A percentile compares a stretch with the other conserved stretches of the same genome.
Evolutionary conservation across 1,140 invertebrate species (phyloP).

Genomic region (Pogonognathellus flavescens): DNA sequence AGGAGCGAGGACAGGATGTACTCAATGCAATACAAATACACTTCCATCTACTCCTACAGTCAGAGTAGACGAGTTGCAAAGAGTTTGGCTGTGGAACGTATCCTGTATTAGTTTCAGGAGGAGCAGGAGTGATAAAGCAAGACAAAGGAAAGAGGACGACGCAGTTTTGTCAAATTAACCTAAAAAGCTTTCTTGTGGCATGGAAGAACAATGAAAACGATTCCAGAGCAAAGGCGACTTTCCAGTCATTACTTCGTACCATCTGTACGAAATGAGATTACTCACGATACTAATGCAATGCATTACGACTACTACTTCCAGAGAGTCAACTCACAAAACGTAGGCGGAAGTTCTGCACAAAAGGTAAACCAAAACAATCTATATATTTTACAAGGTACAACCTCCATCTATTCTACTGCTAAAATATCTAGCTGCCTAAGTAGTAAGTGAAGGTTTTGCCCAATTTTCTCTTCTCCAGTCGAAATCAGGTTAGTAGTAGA

Average conservation of each 20-base stretch:
- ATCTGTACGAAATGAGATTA: not conserved
- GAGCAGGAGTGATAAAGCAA: not conserved
- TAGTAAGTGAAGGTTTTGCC: not conserved
- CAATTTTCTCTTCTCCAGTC: too few species aligned
- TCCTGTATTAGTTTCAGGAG: not conserved
- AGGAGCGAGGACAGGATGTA: not conserved
- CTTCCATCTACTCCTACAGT: too few species aligned
- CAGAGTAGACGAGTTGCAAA: too few species aligned
- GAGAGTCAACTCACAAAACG: too few species aligned
- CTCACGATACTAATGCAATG: too few species aligned
- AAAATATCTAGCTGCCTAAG: not conserved
- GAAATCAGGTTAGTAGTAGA: too few species aligned
- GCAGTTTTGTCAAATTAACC: slow-evolving; percentile 27
- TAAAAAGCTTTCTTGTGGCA: slow-evolving; percentile 41
- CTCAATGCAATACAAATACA: not conserved
- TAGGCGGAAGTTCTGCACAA: too few species aligned
- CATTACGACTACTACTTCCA: too few species aligned
- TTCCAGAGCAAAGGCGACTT: not conserved
- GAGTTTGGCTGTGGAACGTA: too few species aligned
- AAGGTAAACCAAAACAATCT: too few species aligned
- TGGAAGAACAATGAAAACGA: slow-evolving; percentile 12
- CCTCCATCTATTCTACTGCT: not conserved
- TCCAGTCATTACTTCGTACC: not conserved
- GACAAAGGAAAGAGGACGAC: slow-evolving; percentile 4
- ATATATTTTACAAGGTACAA: too few species aligned